A percentile compares a stretch with the other conserved stretches of the same genome.
Evolutionary conservation across 2,888 invertebrate species (phyloP).

Genomic region (Drosophila anceps): DNA sequence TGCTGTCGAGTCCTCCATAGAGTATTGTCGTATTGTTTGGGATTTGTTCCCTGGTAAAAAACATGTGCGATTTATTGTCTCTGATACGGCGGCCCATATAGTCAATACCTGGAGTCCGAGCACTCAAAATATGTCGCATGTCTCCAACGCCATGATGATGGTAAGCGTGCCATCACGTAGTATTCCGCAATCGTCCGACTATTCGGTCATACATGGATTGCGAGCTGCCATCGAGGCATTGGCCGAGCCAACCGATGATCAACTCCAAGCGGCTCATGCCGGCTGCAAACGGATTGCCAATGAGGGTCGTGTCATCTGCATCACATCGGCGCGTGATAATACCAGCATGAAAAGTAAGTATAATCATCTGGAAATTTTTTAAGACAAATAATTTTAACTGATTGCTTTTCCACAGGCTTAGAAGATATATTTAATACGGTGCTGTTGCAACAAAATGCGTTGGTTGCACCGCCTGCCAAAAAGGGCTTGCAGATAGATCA

Average conservation of each 20-base stretch:
- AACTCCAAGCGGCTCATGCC: constrained; percentile 86
- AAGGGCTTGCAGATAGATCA: constrained; percentile 91
- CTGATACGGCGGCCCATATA: constrained; percentile 93
- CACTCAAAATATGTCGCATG: constrained; percentile 95
- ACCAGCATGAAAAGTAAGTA: constrained; percentile 90
- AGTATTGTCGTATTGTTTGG: constrained; percentile 98
- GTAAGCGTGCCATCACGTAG: constrained; percentile 91
- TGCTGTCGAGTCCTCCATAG: constrained; percentile 96
- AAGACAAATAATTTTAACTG: background rate
- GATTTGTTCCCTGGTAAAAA: constrained; percentile 97
- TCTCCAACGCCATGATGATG: constrained; percentile 93
- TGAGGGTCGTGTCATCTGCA: constrained; percentile 93
- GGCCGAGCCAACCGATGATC: constrained; percentile 92
- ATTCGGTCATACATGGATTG: constrained; percentile 92
- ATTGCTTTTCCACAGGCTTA: constrained; percentile 83
- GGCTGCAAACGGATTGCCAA: constrained; percentile 82
- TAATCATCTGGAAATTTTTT: background rate
- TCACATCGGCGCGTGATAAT: constrained; percentile 95
- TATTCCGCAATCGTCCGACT: constrained; percentile 87
- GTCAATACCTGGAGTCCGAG: constrained; percentile 93
- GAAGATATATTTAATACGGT: constrained; percentile 95
- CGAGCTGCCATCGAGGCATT: constrained; percentile 94
- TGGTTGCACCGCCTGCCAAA: constrained; percentile 87
- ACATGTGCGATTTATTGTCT: constrained; percentile 94
- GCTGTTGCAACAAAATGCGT: constrained; percentile 92